Conservation (phyloP, 2,113 vertebrate genomes). For the Chlamydotis undulata region DNA sequence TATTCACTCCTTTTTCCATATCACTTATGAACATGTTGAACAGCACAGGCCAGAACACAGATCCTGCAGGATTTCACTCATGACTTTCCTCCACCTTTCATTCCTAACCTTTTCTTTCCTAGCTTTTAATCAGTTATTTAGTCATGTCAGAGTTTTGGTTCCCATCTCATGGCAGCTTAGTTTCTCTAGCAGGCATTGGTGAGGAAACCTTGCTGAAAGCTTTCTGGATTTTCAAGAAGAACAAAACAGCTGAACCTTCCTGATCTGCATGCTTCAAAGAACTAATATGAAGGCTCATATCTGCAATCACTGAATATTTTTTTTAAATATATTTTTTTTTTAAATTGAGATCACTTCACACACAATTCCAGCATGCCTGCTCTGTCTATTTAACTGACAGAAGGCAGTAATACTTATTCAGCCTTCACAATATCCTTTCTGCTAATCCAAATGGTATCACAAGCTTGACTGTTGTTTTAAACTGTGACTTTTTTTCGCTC, state of each 20-base stretch:
- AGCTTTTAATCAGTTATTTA: not conserved
- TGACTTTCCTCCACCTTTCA: conserved; percentile 18
- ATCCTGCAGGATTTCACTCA: conserved; percentile 37
- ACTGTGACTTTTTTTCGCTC: not conserved
- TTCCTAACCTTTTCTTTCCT: conserved; percentile 22
- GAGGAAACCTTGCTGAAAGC: not conserved
- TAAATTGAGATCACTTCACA: not conserved
- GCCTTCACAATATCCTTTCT: not conserved
- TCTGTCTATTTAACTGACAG: not conserved
- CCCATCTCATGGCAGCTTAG: not conserved
- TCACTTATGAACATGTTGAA: conserved; percentile 27
- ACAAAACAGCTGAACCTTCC: not conserved
- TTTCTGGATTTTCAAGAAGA: not conserved
- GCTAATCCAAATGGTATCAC: not conserved
- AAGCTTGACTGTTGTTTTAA: not conserved
- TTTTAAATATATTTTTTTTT: not conserved
- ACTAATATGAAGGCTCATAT: not conserved
- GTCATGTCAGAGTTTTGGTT: conserved; percentile 5
- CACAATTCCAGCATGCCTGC: not conserved
- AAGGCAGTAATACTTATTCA: not conserved
- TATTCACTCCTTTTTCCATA: conserved; percentile 45
- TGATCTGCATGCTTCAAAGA: not conserved
- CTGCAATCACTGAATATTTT: not conserved
- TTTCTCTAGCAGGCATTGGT: not conserved
- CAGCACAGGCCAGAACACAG: not conserved